Percentiles rank a stretch among this genome's conserved stretches.
These are phyloP conservation scores for Hyperopisus bebe DNA, from an alignment of 2,113 vertebrate genomes.

Conservation along the genomic window DNA sequence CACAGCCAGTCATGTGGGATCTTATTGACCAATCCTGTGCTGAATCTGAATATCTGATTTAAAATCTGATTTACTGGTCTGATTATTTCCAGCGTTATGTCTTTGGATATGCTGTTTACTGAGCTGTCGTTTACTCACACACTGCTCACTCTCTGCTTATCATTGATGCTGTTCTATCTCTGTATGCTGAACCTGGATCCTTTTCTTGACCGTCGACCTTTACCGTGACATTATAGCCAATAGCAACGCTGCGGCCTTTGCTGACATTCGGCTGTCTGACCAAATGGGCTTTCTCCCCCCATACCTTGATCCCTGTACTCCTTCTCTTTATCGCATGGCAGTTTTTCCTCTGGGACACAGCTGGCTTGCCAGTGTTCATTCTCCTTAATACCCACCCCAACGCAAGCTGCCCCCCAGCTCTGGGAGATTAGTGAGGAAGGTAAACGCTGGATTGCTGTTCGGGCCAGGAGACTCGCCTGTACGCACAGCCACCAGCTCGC, in stretches of 20 bases:
- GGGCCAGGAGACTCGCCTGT: constrained; percentile 25
- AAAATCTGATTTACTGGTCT: not conserved
- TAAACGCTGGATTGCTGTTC: constrained; percentile 48
- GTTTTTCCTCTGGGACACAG: constrained; percentile 41
- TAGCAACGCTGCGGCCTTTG: not conserved
- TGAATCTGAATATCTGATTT: not conserved
- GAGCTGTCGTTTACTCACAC: not conserved
- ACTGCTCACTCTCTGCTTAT: not conserved
- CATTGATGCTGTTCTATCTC: not conserved
- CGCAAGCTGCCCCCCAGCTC: constrained; percentile 8
- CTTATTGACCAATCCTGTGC: not conserved
- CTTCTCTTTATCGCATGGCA: constrained; percentile 49
- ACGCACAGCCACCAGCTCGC: constrained; percentile 47
- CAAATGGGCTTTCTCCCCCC: not conserved
- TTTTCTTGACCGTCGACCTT: not conserved
- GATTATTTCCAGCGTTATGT: not conserved
- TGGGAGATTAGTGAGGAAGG: constrained; percentile 27
- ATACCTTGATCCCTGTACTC: constrained; percentile 27
- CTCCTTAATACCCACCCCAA: constrained; percentile 33
- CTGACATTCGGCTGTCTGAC: not conserved
- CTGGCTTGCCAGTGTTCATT: constrained; percentile 26
- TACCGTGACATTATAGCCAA: not conserved
- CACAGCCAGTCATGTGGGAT: not conserved
- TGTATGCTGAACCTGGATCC: not conserved
- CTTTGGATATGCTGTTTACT: not conserved